Evolutionary conservation across 2,113 vertebrate species (phyloP).

Genomic region (Indicator maculatus): DNA sequence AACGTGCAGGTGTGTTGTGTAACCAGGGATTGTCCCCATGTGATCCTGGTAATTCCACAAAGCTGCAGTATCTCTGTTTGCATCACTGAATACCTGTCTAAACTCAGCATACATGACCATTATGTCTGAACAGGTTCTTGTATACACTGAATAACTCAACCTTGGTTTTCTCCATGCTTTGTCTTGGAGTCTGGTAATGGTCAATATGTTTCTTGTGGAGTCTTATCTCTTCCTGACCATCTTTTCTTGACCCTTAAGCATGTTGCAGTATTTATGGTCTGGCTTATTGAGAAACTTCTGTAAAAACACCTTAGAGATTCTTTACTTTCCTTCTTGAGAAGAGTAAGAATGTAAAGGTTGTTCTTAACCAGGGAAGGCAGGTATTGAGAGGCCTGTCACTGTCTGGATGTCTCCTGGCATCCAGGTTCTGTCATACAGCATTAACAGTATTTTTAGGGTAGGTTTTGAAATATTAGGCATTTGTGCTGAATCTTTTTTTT

Average conservation of each 20-base stretch:
- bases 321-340: background rate
- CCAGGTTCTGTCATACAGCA: background rate
- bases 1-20: fast-evolving
- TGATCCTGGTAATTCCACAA: background rate
- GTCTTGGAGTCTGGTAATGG: background rate
- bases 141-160: background rate
- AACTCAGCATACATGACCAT: background rate
- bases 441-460: background rate
- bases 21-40: fast-evolving
- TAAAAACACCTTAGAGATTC: background rate
- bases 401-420: background rate
- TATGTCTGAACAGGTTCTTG: background rate
- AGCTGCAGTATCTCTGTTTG: background rate
- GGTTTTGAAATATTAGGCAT: background rate
- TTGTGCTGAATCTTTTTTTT: background rate
- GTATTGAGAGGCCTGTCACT: background rate
- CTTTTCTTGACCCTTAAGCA: background rate
- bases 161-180: background rate
- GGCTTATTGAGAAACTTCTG: background rate
- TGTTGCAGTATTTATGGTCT: background rate
- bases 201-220: background rate
- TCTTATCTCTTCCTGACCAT: background rate
- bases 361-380: background rate
- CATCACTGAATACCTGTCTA: background rate
- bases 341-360: background rate